These are phyloP conservation scores for Eupithecia insigniata DNA, from an alignment of 2,888 invertebrate species.

Conservation along the genomic window DNA sequence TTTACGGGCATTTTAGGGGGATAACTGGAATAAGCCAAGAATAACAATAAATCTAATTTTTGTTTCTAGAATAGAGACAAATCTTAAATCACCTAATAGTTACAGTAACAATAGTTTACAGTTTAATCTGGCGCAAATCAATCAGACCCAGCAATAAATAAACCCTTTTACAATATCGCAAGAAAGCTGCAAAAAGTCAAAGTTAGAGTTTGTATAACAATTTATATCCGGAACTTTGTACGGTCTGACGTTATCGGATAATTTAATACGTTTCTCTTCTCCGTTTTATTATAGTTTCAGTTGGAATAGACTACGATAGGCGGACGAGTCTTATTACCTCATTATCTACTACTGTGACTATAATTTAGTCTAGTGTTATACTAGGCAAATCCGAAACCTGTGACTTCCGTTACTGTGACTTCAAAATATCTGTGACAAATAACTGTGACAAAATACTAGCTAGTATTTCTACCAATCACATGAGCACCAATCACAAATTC, in stretches of 20 bases:
- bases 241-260: constrained; percentile 58
- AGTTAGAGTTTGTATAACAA: constrained; percentile 50
- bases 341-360: neutral
- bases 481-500: too few relatives aligned
- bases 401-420: too few relatives aligned
- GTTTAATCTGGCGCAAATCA: constrained; percentile 46
- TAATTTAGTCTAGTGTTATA: too few relatives aligned
- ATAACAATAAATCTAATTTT: too few relatives aligned
- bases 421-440: too few relatives aligned
- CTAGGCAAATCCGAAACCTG: too few relatives aligned
- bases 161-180: constrained; percentile 46
- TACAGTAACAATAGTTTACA: too few relatives aligned
- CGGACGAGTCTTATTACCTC: neutral
- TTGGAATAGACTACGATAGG: constrained; percentile 9
- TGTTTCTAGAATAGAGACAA: neutral
- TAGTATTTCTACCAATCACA: too few relatives aligned
- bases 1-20: too few relatives aligned
- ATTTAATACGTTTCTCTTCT: constrained; percentile 58
- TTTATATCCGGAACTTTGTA: constrained; percentile 52
- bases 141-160: constrained; percentile 44
- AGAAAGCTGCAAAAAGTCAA: constrained; percentile 47
- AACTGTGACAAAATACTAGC: too few relatives aligned
- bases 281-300: constrained; percentile 53
- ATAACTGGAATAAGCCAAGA: too few relatives aligned
- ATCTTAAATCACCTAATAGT: too few relatives aligned